Evolutionary conservation across 2,797 vertebrate species (phyloP), one percentile per base, ranked within the genome.

Genomic region (Crocidura indochinensis): DNA sequence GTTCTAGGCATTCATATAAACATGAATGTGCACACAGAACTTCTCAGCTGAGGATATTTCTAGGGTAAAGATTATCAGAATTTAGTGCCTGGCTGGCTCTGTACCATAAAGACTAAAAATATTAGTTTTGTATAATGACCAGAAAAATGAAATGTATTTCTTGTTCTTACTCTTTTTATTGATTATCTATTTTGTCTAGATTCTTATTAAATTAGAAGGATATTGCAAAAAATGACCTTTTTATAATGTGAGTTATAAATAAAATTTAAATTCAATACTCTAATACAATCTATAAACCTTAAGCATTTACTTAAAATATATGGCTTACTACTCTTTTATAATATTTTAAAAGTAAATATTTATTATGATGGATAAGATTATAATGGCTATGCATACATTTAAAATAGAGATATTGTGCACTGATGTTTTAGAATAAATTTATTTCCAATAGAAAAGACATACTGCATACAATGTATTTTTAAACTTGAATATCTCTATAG

Each of bases 61-160:
- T 90, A 83, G 77, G 11, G 56, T 64, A 75, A 89, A 84, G 1
- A 31, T 94, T 27, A 89, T 8, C 7, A 17, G 67, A 90, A 96
- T 92, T 22, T 11, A 82, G 12, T 89, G 11, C 65, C 92, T 92
- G 86, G 79, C 87, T 19, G 20, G 89, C 49, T 90, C 76, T 93
- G 53, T 82, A 76, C 65, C 12, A 87, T 87, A 67, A 94, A 26
- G 22, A 94, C 75, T 78, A 8, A 95, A 92, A 74, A 94, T 73
- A 6, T 8, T 94, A 76, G 8, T 90, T 92, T 91, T 67, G 6
- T 31, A 73, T 77, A 87, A 72, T 53, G 4, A 10, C 38, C 49
- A 26, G 20, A 84, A 79, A 91, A 44, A 0, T 60, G 15, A 60
- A 7, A 56, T 69, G 5, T 38, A 44, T 64, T 84, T 75, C 38